Evolutionary conservation across 2,888 invertebrate species (phyloP).

Genomic region (Sarcophaga caerulescens): DNA sequence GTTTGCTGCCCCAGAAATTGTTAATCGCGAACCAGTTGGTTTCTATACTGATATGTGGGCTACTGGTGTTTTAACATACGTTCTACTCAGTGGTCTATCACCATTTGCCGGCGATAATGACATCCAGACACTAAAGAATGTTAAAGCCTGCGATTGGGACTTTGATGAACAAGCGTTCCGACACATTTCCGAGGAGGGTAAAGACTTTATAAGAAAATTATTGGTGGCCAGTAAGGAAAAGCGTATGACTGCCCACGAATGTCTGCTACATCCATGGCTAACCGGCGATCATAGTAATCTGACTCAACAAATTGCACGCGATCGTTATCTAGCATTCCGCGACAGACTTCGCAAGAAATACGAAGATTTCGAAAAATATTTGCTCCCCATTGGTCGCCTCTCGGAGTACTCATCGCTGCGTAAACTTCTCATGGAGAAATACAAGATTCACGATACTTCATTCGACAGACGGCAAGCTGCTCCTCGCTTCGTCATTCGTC

Average conservation of each 20-base stretch:
- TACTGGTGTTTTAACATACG: constrained; percentile 98
- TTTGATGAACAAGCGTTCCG: constrained; percentile 98
- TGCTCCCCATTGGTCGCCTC: constrained; percentile 96
- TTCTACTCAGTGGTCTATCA: constrained; percentile 97
- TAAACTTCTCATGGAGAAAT: constrained; percentile 97
- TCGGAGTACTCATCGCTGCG: constrained; percentile 98
- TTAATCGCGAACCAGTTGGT: constrained; percentile 98
- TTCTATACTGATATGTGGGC: constrained; percentile 99
- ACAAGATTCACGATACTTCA: constrained; percentile 96
- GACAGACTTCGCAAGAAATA: constrained; percentile 93
- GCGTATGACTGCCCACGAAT: constrained; percentile 99
- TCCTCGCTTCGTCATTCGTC: constrained; percentile 98
- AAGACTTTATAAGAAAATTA: constrained; percentile 97
- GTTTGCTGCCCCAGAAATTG: constrained; percentile 99
- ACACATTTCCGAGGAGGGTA: constrained; percentile 97
- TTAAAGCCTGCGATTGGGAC: constrained; percentile 99
- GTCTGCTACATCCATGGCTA: constrained; percentile 97
- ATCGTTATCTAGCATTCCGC: constrained; percentile 92
- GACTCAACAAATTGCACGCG: constrained; percentile 90
- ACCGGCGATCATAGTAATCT: constrained; percentile 91
- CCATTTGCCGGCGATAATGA: constrained; percentile 99
- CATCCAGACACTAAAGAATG: constrained; percentile 98
- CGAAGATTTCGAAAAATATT: constrained; percentile 90
- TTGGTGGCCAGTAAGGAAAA: constrained; percentile 97
- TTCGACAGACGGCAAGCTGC: constrained; percentile 99